These are phyloP conservation scores for Eucidaris tribuloides DNA, from an alignment of 35 echinoderm and acorn worm species.

Conservation along the genomic window DNA sequence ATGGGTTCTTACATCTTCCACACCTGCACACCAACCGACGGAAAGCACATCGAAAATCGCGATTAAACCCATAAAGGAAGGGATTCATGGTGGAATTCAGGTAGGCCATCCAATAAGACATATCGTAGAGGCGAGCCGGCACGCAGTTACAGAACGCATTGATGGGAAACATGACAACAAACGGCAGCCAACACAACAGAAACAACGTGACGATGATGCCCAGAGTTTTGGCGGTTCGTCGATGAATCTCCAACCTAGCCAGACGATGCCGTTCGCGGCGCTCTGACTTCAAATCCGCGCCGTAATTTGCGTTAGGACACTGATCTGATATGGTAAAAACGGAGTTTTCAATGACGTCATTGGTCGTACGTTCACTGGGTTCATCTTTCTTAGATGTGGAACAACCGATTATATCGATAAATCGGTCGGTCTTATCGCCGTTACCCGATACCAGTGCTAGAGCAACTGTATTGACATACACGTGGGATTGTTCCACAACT, in stretches of 20 bases:
- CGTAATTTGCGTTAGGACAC: not conserved
- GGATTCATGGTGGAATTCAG: conserved; percentile 52
- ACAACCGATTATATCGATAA: too few relatives aligned
- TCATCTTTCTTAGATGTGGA: too few relatives aligned
- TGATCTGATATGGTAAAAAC: not conserved
- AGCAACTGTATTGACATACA: too few relatives aligned
- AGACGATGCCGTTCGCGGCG: not conserved
- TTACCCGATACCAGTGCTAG: too few relatives aligned
- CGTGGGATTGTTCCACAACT: too few relatives aligned
- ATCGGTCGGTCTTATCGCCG: too few relatives aligned
- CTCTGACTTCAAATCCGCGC: not conserved
- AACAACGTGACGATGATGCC: conserved; percentile 49
- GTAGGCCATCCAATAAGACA: conserved; percentile 61
- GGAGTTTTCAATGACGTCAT: not conserved
- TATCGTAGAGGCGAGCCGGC: conserved; percentile 29
- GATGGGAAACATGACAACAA: conserved; percentile 54
- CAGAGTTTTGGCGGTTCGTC: conserved; percentile 43
- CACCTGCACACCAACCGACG: not conserved
- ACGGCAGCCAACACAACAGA: conserved; percentile 46
- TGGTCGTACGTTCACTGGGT: not conserved
- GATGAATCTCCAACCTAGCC: not conserved
- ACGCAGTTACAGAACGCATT: conserved; percentile 35
- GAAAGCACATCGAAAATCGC: conserved; percentile 58
- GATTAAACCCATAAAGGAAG: conserved; percentile 56
- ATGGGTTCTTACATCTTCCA: not conserved